Evolutionary conservation across 2,113 vertebrate species (phyloP), one percentile per base, ranked within the genome.

Genomic region (Callipepla squamata): DNA sequence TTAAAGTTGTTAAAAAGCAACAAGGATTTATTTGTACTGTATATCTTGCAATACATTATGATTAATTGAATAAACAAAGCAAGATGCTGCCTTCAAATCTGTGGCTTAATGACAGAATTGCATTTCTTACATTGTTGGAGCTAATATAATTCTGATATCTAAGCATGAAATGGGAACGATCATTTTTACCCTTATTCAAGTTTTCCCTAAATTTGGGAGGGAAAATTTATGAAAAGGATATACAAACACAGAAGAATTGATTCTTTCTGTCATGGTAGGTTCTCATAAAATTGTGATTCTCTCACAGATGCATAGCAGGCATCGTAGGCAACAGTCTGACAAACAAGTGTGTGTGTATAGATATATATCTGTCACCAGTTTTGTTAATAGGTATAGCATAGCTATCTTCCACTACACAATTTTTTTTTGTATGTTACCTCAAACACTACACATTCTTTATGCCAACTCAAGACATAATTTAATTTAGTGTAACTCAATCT

Each of bases 21-120:
- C 30, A 18, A 85, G 38, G 14, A 69, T 68, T 91, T 82, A 92
- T 47, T 86, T 91, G 70, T 80, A 51, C 25, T 89, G 25, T 70
- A 5, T 89, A 93, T 62, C 38, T 94, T 89, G n/a, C 47, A 87
- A 80, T 91, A 92, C 40, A 50, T 81, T 93, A 34, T 19, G 15
- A 74, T 89, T 77, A 50, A 36, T 23, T 87, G 67, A 92, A 94
- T 89, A 95, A 95, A 95, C 32, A 34, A n/a, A 87, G 79, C 20
- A 94, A 85, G 74, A 89, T 34, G 34, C 20, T 76, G 20, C 36
- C 32, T 87, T 89, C 68, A 90, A 62, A 83, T 88, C 83, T 68
- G 32, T 84, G 80, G 7, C 51, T 89, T 86, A 77, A 84, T 65
- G 51, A 48, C 22, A 89, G 32, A 92, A 67, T 67, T 87, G 8